Base-by-base conservation (phyloP, 2,797 vertebrate genomes). In the Erethizon dorsatum region DNA sequence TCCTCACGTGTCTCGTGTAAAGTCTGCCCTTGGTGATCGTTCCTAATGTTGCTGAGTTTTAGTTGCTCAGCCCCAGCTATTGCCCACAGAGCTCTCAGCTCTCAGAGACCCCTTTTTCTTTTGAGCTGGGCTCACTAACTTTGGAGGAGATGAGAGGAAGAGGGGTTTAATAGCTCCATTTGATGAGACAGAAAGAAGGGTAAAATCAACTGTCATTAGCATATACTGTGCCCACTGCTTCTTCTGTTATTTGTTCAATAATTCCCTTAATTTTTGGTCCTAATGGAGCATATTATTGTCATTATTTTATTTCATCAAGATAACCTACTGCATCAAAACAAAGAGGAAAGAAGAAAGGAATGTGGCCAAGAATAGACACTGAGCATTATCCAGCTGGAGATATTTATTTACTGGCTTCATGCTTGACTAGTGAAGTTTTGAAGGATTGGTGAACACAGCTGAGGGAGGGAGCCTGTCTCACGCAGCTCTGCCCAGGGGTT, bases 231-330 rank as follows among this genome's bases (percentile, higher is more conserved):
- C 88, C 98, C 94, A 57, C 98, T 97, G 73, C 90, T 37, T 97
- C 82, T 97, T 97, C 96, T 84, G 85, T 97, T 97, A 94, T 96
- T 97, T 95, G 94, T 98, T 98, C 97, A 96, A 2, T 98, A 97
- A 98, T 97, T 97, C 96, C 95, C 89, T 93, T 98, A 97, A 98
- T 97, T 96, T 97, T 98, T 98, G 96, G 92, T 98, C 97, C 96
- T 98, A 98, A 98, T 98, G 97, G 97, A 98, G 88, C 87, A 96
- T 85, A 97, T 98, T 98, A 98, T 98, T 97, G 92, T 98, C 97
- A 95, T 98, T 97, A 98, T 98, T 98, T 98, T 98, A 98, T 98
- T 98, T 98, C 96, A 96, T 97, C 90, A 97, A 97, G 85, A 98
- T 98, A 97, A 98, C 94, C 95, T 98, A 89, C 97, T 98, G 95